Evolutionary conservation across 23 tunicate genomes (phyloP).

Genomic region (Trididemnum nubilum): DNA sequence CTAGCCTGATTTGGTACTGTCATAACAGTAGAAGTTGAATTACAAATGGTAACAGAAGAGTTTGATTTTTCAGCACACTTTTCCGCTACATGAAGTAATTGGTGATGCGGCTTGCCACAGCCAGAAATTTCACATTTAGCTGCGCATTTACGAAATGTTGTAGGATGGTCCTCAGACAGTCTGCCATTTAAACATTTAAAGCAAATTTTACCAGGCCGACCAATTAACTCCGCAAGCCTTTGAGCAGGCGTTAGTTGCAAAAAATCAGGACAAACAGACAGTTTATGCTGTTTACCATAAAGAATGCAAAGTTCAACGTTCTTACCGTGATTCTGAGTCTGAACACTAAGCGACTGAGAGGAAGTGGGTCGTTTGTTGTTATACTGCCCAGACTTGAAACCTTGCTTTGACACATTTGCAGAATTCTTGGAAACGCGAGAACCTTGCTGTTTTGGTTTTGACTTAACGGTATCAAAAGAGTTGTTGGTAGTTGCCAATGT

Average conservation of each 20-base stretch:
- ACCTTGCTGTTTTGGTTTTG: not conserved
- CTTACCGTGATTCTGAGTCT: not conserved
- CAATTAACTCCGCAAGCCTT: not conserved
- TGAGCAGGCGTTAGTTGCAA: not conserved
- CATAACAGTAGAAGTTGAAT: too few relatives aligned
- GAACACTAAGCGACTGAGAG: not conserved
- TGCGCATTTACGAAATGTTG: not conserved
- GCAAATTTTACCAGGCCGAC: not conserved
- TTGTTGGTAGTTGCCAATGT: not conserved
- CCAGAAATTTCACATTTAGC: not conserved
- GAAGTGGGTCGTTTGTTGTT: not conserved
- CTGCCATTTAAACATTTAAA: not conserved
- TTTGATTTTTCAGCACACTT: too few relatives aligned
- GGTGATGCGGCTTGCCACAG: not conserved
- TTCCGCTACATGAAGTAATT: not conserved
- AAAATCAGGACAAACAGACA: not conserved
- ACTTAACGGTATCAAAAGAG: too few relatives aligned
- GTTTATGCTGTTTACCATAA: not conserved
- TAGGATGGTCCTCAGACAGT: not conserved
- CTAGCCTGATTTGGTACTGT: too few relatives aligned
- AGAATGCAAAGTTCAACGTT: not conserved
- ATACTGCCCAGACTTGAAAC: not conserved
- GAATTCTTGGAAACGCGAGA: not conserved
- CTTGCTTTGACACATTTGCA: not conserved
- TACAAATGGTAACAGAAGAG: too few relatives aligned